These are phyloP conservation scores for Pollenia angustigena DNA, from an alignment of 2,888 invertebrate species.

Conservation along the genomic window DNA sequence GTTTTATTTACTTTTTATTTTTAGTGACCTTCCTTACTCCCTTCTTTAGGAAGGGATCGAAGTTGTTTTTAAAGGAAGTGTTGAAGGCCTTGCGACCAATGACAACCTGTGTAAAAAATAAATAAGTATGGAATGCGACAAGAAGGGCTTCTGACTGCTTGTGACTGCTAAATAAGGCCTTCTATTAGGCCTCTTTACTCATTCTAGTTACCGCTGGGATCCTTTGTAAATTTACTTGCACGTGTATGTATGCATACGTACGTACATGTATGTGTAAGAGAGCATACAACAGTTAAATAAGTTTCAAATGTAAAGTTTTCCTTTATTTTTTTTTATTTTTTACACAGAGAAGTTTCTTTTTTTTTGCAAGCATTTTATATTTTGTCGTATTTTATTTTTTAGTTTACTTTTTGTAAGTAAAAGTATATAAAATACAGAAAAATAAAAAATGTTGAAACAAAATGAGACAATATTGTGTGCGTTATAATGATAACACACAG, in stretches of 20 bases:
- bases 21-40: too few species aligned
- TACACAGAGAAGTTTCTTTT: background rate
- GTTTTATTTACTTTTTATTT: too few species aligned
- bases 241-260: background rate
- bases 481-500: constrained; percentile 56
- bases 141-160: too few species aligned
- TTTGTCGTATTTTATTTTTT: constrained; percentile 19
- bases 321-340: background rate
- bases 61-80: too few species aligned
- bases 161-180: too few species aligned
- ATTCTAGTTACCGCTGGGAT: too few species aligned
- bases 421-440: constrained; percentile 43
- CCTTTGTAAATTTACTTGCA: constrained; percentile 1
- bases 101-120: too few species aligned
- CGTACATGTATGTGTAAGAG: background rate
- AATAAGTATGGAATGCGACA: too few species aligned
- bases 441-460: constrained; percentile 34
- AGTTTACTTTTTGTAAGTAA: constrained; percentile 30
- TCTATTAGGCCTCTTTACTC: too few species aligned
- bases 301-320: constrained; percentile 49
- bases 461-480: constrained; percentile 58
- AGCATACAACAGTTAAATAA: constrained; percentile 47
- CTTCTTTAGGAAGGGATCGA: too few species aligned
- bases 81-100: too few species aligned
- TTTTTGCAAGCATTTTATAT: constrained; percentile 30